Conservation (phyloP, 2,797 vertebrate genomes). For the Brotogeris chrysoptera region DNA sequence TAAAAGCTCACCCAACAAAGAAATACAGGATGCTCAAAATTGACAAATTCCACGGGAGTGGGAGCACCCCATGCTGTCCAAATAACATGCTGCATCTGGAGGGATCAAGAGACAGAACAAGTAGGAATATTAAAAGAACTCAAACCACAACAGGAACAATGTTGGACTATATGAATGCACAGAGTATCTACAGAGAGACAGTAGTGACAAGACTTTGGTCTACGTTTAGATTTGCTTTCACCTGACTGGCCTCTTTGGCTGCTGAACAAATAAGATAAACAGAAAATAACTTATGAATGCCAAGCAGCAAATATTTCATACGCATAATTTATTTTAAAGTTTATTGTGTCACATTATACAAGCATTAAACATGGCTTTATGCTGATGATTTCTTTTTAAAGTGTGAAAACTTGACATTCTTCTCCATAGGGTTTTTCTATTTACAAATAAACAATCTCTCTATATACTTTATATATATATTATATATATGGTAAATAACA, state of each 20-base stretch:
- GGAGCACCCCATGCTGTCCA: neutral
- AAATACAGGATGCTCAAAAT: neutral
- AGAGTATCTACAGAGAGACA: neutral
- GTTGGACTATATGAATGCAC: neutral
- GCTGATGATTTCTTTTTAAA: constrained; percentile 73
- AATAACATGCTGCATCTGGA: neutral
- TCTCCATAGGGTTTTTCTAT: constrained; percentile 77
- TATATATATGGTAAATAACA: constrained; percentile 73
- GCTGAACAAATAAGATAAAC: neutral
- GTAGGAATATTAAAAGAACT: neutral
- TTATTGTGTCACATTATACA: constrained; percentile 83
- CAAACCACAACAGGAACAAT: neutral
- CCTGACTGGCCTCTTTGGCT: neutral
- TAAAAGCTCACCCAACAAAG: neutral
- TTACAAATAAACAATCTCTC: constrained; percentile 85
- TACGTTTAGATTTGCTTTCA: neutral
- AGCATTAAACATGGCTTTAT: constrained; percentile 86
- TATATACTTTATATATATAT: constrained; percentile 76
- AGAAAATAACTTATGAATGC: constrained; percentile 22
- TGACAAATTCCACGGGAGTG: neutral
- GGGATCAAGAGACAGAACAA: neutral
- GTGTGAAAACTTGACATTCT: constrained; percentile 82
- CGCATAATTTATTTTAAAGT: constrained; percentile 82
- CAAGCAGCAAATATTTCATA: constrained; percentile 65
- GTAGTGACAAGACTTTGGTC: neutral